Conservation (phyloP, 92 coral and sea anemone species). For the Parazoanthus atlanticus region DNA sequence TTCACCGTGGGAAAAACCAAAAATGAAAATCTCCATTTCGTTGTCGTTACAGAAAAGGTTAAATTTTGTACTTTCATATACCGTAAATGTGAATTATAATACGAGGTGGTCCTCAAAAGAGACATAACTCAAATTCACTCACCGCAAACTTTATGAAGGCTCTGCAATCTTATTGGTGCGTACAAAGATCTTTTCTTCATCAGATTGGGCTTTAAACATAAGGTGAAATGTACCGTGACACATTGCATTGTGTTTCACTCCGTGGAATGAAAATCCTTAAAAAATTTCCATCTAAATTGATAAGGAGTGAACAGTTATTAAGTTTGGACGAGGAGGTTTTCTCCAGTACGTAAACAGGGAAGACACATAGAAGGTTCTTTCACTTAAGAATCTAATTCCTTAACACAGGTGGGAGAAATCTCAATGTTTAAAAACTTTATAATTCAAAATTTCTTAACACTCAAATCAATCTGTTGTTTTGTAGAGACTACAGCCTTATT, state of each 20-base stretch:
- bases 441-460: neutral
- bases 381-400: neutral
- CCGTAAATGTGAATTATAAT: too few relatives aligned
- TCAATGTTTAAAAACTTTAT: neutral
- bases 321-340: neutral
- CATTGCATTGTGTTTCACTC: neutral
- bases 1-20: neutral
- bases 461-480: neutral
- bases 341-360: neutral
- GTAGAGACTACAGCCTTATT: neutral
- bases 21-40: neutral
- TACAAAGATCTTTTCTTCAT: neutral
- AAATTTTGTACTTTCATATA: neutral
- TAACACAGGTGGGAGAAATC: neutral
- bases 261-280: constrained; percentile 24
- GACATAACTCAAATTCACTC: neutral
- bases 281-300: neutral
- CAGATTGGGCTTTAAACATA: constrained; percentile 16
- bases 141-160: neutral
- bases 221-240: neutral
- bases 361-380: neutral
- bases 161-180: constrained; percentile 23
- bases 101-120: neutral
- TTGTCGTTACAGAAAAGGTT: neutral
- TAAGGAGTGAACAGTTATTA: neutral